Conservation (phyloP, 2,888 invertebrate species). For the Blastobasis lacticolella region DNA sequence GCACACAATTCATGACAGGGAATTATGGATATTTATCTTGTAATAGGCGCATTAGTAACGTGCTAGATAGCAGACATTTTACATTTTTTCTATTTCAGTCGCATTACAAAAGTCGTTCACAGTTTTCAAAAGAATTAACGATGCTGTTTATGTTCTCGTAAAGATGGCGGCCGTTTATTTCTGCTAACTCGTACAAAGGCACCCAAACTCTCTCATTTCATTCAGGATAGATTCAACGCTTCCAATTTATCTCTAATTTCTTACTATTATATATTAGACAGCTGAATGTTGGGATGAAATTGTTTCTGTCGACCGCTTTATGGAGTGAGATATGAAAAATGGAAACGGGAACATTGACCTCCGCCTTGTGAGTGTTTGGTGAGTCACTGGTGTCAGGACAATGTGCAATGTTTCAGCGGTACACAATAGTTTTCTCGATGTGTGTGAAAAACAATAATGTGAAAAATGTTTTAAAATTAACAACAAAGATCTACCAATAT, state of each 20-base stretch:
- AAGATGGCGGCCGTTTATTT: not conserved
- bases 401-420: too few relatives aligned
- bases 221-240: not conserved
- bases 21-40: too few relatives aligned
- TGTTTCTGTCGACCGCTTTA: not conserved
- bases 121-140: slow-evolving; percentile 6
- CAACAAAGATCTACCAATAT: too few relatives aligned
- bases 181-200: not conserved
- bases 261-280: slow-evolving; percentile 6
- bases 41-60: too few relatives aligned
- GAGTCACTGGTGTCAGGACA: not conserved
- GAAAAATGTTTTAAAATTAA: too few relatives aligned
- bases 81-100: not conserved
- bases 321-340: not conserved
- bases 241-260: not conserved
- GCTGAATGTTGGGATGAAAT: not conserved
- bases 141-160: slow-evolving; percentile 3
- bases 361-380: not conserved
- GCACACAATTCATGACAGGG: too few relatives aligned
- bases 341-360: not conserved
- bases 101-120: slow-evolving; percentile 6
- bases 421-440: too few relatives aligned
- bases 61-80: too few relatives aligned
- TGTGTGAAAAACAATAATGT: too few relatives aligned
- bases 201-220: not conserved